phyloP scores from a whole-genome alignment of 2,797 vertebrate genomes.

The Natrix natrix region DNA sequence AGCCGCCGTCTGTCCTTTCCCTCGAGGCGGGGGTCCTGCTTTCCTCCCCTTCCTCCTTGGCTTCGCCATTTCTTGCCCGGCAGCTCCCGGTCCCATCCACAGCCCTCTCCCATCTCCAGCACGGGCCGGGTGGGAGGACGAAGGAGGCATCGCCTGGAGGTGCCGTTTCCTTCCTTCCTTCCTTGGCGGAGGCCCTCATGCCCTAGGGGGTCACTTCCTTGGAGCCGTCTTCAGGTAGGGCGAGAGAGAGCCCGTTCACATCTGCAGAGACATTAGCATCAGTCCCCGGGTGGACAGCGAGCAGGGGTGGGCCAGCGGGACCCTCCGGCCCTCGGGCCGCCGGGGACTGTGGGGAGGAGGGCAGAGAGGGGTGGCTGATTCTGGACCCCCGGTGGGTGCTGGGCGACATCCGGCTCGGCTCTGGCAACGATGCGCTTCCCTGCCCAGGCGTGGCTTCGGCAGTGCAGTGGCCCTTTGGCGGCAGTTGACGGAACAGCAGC shows the following conservation, averaged over 20 bases:
- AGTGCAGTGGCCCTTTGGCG: slow-evolving; percentile 34
- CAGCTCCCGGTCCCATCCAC: background rate
- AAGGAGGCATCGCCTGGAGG: background rate
- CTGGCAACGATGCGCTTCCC: slow-evolving; percentile 15
- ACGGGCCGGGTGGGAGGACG: background rate
- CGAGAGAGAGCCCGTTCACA: background rate
- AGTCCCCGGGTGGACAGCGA: background rate
- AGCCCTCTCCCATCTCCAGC: background rate
- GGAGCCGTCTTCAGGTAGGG: background rate
- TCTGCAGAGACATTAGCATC: background rate
- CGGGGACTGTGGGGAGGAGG: background rate
- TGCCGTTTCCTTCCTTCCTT: background rate
- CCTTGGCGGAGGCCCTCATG: background rate
- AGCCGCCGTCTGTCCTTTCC: background rate
- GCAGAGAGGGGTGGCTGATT: slow-evolving; percentile 10
- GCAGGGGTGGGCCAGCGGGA: rapidly evolving
- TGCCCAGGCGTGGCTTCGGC: slow-evolving; percentile 27
- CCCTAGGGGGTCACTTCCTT: slow-evolving; percentile 7
- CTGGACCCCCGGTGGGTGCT: slow-evolving; percentile 13
- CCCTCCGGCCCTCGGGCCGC: background rate
- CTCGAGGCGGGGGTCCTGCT: background rate
- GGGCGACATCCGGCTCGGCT: slow-evolving; percentile 1
- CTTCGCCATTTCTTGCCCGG: background rate
- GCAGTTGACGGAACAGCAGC: slow-evolving; percentile 63
- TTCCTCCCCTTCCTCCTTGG: background rate